Evolutionary conservation across 2,888 invertebrate genomes (phyloP).

Genomic region (Lasius platythorax): DNA sequence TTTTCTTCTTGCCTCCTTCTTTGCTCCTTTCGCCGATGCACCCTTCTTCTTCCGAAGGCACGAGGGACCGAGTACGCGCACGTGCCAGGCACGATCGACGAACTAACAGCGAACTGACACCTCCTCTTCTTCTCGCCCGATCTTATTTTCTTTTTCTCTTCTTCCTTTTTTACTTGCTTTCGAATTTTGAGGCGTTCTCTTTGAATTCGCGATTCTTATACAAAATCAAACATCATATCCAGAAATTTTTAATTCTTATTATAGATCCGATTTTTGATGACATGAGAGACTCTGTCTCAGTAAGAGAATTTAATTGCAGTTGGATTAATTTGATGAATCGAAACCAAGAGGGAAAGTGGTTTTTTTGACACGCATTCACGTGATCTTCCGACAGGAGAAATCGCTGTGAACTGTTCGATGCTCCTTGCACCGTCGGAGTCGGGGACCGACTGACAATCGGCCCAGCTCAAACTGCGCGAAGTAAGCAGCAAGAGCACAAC

Average conservation of each 20-base stretch:
- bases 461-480: slow-evolving; percentile 80
- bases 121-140: slow-evolving; percentile 72
- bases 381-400: slow-evolving; percentile 4
- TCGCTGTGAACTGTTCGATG: slow-evolving; percentile 34
- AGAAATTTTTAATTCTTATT: neutral
- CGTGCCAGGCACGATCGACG: slow-evolving; percentile 72
- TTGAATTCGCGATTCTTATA: neutral
- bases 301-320: slow-evolving; percentile 2
- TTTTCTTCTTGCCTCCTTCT: slow-evolving; percentile 71
- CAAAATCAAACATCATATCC: neutral
- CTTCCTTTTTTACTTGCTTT: slow-evolving; percentile 14
- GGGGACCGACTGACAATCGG: slow-evolving; percentile 81
- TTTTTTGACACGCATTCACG: neutral
- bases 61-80: slow-evolving; percentile 74
- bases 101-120: slow-evolving; percentile 70
- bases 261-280: neutral
- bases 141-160: slow-evolving; percentile 50
- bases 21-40: slow-evolving; percentile 70
- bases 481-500: slow-evolving; percentile 72
- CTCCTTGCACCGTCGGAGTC: slow-evolving; percentile 77
- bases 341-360: slow-evolving; percentile 14
- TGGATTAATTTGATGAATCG: slow-evolving; percentile 58
- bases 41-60: slow-evolving; percentile 71
- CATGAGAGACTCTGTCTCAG: too few species aligned
- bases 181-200: neutral